Evolutionary conservation across 2,888 invertebrate species (phyloP).

Genomic region (Ormyrus nitidulus): DNA sequence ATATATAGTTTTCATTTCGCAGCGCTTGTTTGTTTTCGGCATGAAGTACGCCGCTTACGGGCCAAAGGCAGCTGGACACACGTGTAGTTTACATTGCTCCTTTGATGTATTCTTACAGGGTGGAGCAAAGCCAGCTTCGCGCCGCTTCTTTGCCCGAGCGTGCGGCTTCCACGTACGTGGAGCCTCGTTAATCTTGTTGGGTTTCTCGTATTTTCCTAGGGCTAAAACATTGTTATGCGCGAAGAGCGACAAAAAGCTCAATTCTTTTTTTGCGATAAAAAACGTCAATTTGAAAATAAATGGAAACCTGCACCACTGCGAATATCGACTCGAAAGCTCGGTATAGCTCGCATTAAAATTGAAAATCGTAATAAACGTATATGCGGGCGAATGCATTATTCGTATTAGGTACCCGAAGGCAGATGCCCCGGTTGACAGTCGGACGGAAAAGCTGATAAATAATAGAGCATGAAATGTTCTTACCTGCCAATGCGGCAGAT

Average conservation of each 20-base stretch:
- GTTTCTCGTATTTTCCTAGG: too few relatives aligned
- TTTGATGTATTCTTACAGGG: conserved; percentile 45
- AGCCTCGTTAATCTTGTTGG: too few relatives aligned
- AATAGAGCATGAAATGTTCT: conserved; percentile 64
- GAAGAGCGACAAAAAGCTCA: too few relatives aligned
- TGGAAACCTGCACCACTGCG: neutral
- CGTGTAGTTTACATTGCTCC: conserved; percentile 11
- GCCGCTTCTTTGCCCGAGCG: too few relatives aligned
- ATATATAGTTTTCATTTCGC: conserved; percentile 45
- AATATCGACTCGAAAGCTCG: neutral
- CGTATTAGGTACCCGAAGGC: neutral
- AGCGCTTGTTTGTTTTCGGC: conserved; percentile 48
- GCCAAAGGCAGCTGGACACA: neutral
- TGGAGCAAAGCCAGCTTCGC: too few relatives aligned
- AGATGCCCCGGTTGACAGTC: conserved; percentile 32
- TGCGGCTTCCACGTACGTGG: too few relatives aligned
- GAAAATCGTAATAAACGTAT: conserved; percentile 14
- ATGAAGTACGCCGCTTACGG: neutral
- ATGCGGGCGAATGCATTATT: conserved; percentile 11
- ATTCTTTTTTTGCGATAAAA: too few relatives aligned
- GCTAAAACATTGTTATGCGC: too few relatives aligned
- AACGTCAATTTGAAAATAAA: too few relatives aligned
- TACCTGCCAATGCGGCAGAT: conserved; percentile 64
- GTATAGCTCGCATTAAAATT: neutral
- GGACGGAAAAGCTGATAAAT: conserved; percentile 59